These are phyloP conservation scores for Acanthosepion lycidas DNA, from an alignment of 2,888 invertebrate species.

Conservation along the genomic window DNA sequence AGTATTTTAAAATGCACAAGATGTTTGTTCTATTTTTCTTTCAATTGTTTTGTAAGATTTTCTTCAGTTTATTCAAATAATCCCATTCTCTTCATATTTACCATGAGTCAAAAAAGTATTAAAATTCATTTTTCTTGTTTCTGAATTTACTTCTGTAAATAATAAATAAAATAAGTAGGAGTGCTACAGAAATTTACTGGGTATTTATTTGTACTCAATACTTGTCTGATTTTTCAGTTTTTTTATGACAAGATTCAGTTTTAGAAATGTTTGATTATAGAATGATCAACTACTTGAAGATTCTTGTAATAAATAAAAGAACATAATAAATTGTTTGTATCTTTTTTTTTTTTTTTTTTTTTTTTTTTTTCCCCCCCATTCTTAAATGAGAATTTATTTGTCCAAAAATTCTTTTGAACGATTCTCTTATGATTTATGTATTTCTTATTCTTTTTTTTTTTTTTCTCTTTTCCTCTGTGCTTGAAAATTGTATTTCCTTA, in stretches of 20 bases:
- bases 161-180: background rate
- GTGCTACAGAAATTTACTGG: slow-evolving; percentile 2
- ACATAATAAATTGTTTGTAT: background rate
- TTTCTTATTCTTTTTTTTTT: no score
- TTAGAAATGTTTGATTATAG: background rate
- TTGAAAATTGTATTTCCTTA: no score
- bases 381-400: no score
- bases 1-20: no score
- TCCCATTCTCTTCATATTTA: background rate
- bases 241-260: background rate
- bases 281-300: background rate
- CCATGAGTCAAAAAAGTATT: background rate
- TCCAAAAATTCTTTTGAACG: no score
- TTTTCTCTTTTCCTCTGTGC: no score
- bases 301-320: background rate
- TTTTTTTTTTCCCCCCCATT: background rate
- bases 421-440: no score
- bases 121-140: background rate
- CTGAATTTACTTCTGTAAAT: background rate
- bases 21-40: background rate
- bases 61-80: no score
- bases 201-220: background rate
- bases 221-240: background rate
- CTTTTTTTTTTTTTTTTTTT: background rate
- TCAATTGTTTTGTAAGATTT: background rate